A percentile compares a stretch with the other conserved stretches of the same genome.
Evolutionary conservation across 1,140 invertebrate species (phyloP).

Genomic region (Formica selysi): DNA sequence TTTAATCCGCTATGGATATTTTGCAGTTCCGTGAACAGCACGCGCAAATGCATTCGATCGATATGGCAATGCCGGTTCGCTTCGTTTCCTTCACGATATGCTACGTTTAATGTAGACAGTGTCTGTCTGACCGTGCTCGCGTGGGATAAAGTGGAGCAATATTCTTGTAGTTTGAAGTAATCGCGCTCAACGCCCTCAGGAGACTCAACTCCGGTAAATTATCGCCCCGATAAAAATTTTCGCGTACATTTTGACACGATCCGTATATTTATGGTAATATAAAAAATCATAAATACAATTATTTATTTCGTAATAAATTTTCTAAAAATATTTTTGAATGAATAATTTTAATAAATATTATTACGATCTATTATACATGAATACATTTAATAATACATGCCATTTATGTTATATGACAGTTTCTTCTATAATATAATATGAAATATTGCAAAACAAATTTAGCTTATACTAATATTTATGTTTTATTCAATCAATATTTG

Average conservation of each 20-base stretch:
- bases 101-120: slow-evolving; percentile 52
- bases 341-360: neutral
- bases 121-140: slow-evolving; percentile 24
- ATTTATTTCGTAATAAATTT: neutral
- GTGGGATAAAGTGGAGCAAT: slow-evolving; percentile 33
- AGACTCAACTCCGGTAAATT: slow-evolving; percentile 18
- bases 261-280: neutral
- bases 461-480: neutral
- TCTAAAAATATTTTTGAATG: too few relatives aligned
- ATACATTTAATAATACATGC: neutral
- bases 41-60: slow-evolving; percentile 46
- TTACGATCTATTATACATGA: neutral
- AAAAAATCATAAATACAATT: slow-evolving; percentile 11
- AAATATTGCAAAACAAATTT: slow-evolving; percentile 5
- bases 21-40: slow-evolving; percentile 56
- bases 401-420: neutral
- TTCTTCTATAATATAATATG: neutral
- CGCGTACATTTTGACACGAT: neutral
- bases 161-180: slow-evolving; percentile 21
- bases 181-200: neutral
- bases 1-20: slow-evolving; percentile 53
- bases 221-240: slow-evolving; percentile 10
- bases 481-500: slow-evolving; percentile 3
- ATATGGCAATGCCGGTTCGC: slow-evolving; percentile 37
- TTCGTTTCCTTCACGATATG: slow-evolving; percentile 53